Conservation (phyloP, 2,888 invertebrate species). For the Palloptera scutellata region DNA sequence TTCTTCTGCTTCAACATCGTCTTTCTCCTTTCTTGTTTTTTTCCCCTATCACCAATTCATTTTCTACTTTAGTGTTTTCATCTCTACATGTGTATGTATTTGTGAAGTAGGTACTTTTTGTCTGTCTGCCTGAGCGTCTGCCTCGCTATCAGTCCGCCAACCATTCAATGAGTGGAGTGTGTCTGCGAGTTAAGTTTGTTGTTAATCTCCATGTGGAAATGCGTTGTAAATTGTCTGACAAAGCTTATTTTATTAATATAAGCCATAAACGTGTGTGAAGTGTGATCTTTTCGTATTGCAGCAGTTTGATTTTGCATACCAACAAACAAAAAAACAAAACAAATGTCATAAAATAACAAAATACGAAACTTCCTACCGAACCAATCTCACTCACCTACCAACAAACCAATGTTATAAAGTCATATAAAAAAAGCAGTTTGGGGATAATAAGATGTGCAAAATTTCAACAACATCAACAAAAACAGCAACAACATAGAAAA, state of each 20-base stretch:
- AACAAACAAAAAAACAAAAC: no score
- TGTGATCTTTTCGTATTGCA: slow-evolving; percentile 31
- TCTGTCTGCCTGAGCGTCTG: no score
- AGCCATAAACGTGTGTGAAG: slow-evolving; percentile 40
- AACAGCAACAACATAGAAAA: background rate
- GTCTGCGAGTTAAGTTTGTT: slow-evolving; percentile 19
- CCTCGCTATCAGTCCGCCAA: no score
- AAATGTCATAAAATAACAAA: no score
- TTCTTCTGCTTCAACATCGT: slow-evolving; percentile 6
- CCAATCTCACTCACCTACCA: no score
- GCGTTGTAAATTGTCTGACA: slow-evolving; percentile 60
- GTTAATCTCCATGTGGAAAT: slow-evolving; percentile 59
- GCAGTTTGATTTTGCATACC: no score
- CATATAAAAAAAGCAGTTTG: slow-evolving; percentile 27
- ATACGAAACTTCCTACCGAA: no score
- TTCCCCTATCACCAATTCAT: no score
- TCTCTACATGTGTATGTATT: no score
- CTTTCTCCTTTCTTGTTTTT: background rate
- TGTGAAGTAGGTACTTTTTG: no score
- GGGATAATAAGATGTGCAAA: slow-evolving; percentile 56
- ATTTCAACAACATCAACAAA: slow-evolving; percentile 42
- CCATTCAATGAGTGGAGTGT: no score
- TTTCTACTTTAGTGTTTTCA: no score
- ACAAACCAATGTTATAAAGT: slow-evolving; percentile 3
- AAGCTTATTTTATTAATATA: slow-evolving; percentile 61